Evolutionary conservation across 2,888 invertebrate species (phyloP), one percentile per base, ranked within the genome.

Genomic region (Torymus aiolomorphi): DNA sequence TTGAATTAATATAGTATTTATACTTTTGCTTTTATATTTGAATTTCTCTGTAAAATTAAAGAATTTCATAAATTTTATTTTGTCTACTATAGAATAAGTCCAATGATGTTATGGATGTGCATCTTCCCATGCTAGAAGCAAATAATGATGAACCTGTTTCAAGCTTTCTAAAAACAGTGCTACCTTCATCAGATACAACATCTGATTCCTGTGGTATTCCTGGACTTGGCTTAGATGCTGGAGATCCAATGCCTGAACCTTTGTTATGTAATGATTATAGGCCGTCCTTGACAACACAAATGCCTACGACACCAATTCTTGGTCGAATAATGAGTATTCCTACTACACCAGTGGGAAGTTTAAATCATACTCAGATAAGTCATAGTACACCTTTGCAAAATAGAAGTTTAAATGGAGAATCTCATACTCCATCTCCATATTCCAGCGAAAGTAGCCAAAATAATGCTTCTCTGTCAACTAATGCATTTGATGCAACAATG

Each of bases 81-180:
- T 66, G 70, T 67, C 10, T 57, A 11, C 82, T 84, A 69, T 73
- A 89, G 92, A 91, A 91, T 76, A 92, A 92, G 86, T 91, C 92
- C 67, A 93, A 93, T 80, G 92, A 93, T 87, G 93, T 93, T n/a
- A 93, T 93, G 84, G 92, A 91, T 63, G 91, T 92, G 75, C 92
- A 94, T 54, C 92, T 91, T 2, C 86, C 86, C 13, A 87, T 88
- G 13, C 87, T 87, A 3, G 86, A 86, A 80, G 83, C 57, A 87
- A 91, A 82, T 66, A 78, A 71, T 77, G 81, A 82, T 16, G 82
- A 81, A 67, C 76, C 78, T 83, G 86, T 93, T 83, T 91, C 92
- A 72, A 93, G 92, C 83, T 93, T 93, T 73, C 86, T 93, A 80
- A 93, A 93, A 86, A 92, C 91, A 0, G 90, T 93, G 10, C 91